Percentiles rank a stretch among this genome's conserved stretches.
Evolutionary conservation across 2,888 invertebrate genomes (phyloP).

Genomic region (Microctonus aethiopoides): DNA sequence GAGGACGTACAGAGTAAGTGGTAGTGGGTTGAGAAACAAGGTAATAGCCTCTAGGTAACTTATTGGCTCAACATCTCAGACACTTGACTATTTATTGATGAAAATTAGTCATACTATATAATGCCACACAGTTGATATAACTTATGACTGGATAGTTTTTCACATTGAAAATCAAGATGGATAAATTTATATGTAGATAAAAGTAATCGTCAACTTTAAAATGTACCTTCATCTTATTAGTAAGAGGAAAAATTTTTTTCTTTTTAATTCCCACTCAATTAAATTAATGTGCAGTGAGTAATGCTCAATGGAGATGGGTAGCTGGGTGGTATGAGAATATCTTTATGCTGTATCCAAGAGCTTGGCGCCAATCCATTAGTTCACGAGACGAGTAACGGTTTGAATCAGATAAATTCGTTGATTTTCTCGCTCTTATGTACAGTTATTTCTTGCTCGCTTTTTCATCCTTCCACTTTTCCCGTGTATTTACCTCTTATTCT

Average conservation of each 20-base stretch:
- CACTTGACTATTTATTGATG: background rate
- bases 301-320: background rate
- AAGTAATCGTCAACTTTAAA: background rate
- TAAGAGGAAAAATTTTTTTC: background rate
- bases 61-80: conserved; percentile 6
- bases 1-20: conserved; percentile 24
- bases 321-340: background rate
- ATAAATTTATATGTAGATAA: too few relatives aligned
- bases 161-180: background rate
- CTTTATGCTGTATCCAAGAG: background rate
- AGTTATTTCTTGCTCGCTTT: background rate
- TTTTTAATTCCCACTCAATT: background rate
- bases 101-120: conserved; percentile 7
- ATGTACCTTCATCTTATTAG: background rate
- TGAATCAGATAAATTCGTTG: background rate
- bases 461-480: background rate
- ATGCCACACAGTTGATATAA: too few relatives aligned
- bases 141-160: too few relatives aligned
- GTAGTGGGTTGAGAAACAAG: conserved; percentile 7
- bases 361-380: conserved; percentile 13
- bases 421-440: background rate
- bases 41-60: conserved; percentile 12
- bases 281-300: background rate
- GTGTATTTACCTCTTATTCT: background rate
- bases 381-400: background rate